phyloP scores from a whole-genome alignment of 1,140 invertebrate genomes.

The Oncopodura yosiiana region DNA sequence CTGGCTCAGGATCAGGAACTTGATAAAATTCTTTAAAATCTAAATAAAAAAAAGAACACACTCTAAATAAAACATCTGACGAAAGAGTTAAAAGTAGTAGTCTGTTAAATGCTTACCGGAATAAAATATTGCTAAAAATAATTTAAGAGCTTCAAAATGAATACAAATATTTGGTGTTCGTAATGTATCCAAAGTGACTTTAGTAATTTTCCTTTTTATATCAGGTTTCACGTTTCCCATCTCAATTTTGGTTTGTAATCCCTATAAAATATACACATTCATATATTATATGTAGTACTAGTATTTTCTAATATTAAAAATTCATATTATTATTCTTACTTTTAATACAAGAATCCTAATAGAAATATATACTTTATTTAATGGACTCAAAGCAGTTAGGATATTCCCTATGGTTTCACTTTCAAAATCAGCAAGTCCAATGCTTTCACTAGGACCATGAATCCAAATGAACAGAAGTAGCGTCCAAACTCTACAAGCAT shows the following conservation, averaged over 20 bases:
- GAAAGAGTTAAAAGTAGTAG: too few species aligned
- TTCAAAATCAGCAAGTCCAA: slow-evolving; percentile 21
- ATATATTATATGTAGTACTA: too few species aligned
- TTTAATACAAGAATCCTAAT: slow-evolving; percentile 28
- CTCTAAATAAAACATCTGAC: too few species aligned
- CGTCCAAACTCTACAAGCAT: slow-evolving; percentile 21
- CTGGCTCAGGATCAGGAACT: slow-evolving; percentile 49
- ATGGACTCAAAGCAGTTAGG: slow-evolving; percentile 29
- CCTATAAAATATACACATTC: too few species aligned
- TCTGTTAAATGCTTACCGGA: slow-evolving; percentile 13
- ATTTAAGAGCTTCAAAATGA: slow-evolving; percentile 29
- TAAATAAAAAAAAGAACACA: slow-evolving; percentile 9
- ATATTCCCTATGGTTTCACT: slow-evolving; percentile 29
- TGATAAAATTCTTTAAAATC: slow-evolving; percentile 28
- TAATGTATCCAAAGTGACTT: slow-evolving; percentile 23
- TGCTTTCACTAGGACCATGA: slow-evolving; percentile 15
- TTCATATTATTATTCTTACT: slow-evolving; percentile 9
- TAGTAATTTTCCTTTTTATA: slow-evolving; percentile 24
- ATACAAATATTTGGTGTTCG: slow-evolving; percentile 24
- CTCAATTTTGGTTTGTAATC: slow-evolving; percentile 12
- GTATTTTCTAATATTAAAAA: not conserved
- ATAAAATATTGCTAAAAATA: slow-evolving; percentile 31
- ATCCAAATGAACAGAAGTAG: slow-evolving; percentile 31
- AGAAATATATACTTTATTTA: slow-evolving; percentile 32
- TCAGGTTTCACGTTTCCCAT: slow-evolving; percentile 8